A percentile compares a stretch with the other conserved stretches of the same genome.
Evolutionary conservation across 2,113 vertebrate genomes (phyloP).

Genomic region (Datnioides undecimradiatus): DNA sequence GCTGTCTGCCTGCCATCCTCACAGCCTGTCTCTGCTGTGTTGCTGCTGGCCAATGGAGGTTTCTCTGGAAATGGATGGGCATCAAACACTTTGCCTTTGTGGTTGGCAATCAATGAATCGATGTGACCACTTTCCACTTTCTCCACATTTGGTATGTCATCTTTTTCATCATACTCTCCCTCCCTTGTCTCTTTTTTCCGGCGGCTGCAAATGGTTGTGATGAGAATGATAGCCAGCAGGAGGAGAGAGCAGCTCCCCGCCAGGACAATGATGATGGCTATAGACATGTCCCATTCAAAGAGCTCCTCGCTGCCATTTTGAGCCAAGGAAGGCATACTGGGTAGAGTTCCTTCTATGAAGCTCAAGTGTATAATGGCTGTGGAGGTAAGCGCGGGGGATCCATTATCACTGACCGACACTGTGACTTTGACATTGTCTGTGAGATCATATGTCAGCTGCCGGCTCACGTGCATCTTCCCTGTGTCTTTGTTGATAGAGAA

Average conservation of each 20-base stretch:
- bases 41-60: slow-evolving; percentile 83
- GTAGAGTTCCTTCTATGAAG: slow-evolving; percentile 85
- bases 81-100: slow-evolving; percentile 89
- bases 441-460: slow-evolving; percentile 89
- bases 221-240: slow-evolving; percentile 93
- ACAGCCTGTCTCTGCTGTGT: slow-evolving; percentile 76
- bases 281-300: slow-evolving; percentile 91
- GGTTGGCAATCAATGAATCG: slow-evolving; percentile 83
- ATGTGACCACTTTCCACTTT: slow-evolving; percentile 85
- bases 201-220: slow-evolving; percentile 93
- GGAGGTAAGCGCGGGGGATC: slow-evolving; percentile 88
- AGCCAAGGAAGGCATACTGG: slow-evolving; percentile 82
- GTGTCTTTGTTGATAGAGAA: slow-evolving; percentile 90
- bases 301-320: slow-evolving; percentile 78
- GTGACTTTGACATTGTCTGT: slow-evolving; percentile 87
- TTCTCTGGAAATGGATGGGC: slow-evolving; percentile 89
- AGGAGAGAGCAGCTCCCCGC: slow-evolving; percentile 95
- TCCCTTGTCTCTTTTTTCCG: slow-evolving; percentile 87
- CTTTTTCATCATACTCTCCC: slow-evolving; percentile 70
- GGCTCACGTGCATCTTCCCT: slow-evolving; percentile 89
- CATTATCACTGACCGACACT: slow-evolving; percentile 89
- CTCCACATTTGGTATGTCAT: slow-evolving; percentile 84
- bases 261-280: slow-evolving; percentile 93
- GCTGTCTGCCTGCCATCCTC: slow-evolving; percentile 84
- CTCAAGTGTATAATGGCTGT: slow-evolving; percentile 89